Evolutionary conservation across 30 jellyfish, hydroid and myxozoan species (phyloP).

Genomic region (Phacellophora camtschatica): DNA sequence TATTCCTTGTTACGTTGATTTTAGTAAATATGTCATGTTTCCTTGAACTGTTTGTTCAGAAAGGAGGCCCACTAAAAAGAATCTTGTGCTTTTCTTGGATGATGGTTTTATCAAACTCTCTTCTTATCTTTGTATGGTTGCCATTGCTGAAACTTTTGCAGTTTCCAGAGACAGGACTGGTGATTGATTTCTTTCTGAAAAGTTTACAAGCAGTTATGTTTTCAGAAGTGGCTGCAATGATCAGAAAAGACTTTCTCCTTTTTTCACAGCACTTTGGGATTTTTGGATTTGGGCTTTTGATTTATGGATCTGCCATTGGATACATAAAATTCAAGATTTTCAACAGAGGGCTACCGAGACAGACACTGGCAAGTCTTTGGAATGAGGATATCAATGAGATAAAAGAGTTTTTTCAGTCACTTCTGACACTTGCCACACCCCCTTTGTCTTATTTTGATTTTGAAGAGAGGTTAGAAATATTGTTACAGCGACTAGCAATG

Average conservation of each 20-base stretch:
- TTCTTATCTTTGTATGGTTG: constrained; percentile 75
- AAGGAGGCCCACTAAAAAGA: constrained; percentile 96
- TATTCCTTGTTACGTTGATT: constrained; percentile 60
- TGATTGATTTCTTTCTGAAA: constrained; percentile 60
- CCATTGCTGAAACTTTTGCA: constrained; percentile 71
- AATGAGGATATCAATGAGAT: constrained; percentile 75
- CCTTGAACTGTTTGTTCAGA: constrained; percentile 82
- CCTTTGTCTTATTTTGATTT: constrained; percentile 52
- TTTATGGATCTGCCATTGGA: constrained; percentile 76
- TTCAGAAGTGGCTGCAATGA: constrained; percentile 85
- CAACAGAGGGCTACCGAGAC: constrained; percentile 45
- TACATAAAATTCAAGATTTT: constrained; percentile 58
- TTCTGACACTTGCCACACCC: constrained; percentile 65
- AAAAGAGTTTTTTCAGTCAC: constrained; percentile 52
- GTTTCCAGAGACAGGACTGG: constrained; percentile 82
- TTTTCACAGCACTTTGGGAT: constrained; percentile 73
- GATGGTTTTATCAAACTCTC: constrained; percentile 53
- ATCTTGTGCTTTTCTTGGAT: constrained; percentile 78
- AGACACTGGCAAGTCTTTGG: constrained; percentile 35
- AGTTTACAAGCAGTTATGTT: constrained; percentile 79
- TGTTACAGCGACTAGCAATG: constrained; percentile 65
- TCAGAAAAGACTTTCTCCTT: constrained; percentile 81
- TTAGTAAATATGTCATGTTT: constrained; percentile 79
- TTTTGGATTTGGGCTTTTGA: constrained; percentile 66
- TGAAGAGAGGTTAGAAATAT: constrained; percentile 84